Evolutionary conservation across 1,140 invertebrate genomes (phyloP).

Genomic region (Cyphomyrmex costatus): DNA sequence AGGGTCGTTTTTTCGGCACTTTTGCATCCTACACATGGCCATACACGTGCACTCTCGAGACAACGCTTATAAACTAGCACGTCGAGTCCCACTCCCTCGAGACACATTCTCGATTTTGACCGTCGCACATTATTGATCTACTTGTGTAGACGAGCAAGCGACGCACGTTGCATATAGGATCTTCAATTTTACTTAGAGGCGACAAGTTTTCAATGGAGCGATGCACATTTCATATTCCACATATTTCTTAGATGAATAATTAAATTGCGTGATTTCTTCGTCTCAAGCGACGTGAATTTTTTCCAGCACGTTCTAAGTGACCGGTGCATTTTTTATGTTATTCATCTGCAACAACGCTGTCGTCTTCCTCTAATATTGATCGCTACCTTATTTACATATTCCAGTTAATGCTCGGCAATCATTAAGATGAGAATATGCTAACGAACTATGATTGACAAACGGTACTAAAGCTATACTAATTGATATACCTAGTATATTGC

Average conservation of each 20-base stretch:
- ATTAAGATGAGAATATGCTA: conserved; percentile 36
- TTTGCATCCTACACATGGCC: not conserved
- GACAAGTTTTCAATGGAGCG: not conserved
- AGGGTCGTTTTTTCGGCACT: conserved; percentile 66
- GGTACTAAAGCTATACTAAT: conserved; percentile 19
- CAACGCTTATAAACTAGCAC: conserved; percentile 17
- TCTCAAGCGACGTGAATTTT: not conserved
- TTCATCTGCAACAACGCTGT: not conserved
- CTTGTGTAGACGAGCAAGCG: not conserved
- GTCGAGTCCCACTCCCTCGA: not conserved
- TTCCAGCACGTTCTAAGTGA: not conserved
- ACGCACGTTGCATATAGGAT: not conserved
- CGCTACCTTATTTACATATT: not conserved
- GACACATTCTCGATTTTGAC: conserved; percentile 9
- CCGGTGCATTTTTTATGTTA: conserved; percentile 6
- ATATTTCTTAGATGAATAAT: not conserved
- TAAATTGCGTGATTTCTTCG: not conserved
- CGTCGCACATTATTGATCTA: not conserved
- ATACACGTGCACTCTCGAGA: conserved; percentile 4
- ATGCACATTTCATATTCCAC: not conserved
- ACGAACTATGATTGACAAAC: conserved; percentile 46
- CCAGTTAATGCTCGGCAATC: conserved; percentile 21
- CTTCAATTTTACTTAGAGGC: not conserved
- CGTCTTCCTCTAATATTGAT: conserved; percentile 26
- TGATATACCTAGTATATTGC: conserved; percentile 18